phyloP scores from a whole-genome alignment of 2,888 invertebrate species.

The Drosophila subsilvestris region DNA sequence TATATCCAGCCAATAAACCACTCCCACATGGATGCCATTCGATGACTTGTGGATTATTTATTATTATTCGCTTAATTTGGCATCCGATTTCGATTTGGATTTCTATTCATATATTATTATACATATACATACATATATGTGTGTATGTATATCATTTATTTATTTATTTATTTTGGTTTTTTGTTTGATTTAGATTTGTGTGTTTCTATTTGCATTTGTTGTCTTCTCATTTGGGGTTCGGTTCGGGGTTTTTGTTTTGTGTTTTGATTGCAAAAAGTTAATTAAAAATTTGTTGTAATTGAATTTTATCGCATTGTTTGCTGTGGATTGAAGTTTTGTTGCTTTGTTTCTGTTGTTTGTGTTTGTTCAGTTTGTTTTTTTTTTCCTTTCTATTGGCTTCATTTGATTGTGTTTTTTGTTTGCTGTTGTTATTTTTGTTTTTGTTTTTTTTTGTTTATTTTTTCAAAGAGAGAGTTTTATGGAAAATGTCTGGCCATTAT shows the following conservation, averaged over 20 bases:
- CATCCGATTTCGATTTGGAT: not conserved
- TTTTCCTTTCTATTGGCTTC: not conserved
- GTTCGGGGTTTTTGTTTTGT: constrained; percentile 7
- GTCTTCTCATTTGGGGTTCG: constrained; percentile 21
- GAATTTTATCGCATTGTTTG: constrained; percentile 55
- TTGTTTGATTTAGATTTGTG: not conserved
- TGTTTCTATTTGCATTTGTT: not conserved
- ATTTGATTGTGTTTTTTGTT: constrained; percentile 6
- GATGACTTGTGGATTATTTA: not conserved
- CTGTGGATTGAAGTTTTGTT: constrained; percentile 19
- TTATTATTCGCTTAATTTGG: constrained; percentile 12
- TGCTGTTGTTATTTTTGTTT: not conserved
- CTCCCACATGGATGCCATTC: not conserved
- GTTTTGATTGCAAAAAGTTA: constrained; percentile 68
- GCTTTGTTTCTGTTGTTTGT: constrained; percentile 23
- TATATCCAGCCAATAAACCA: too few species aligned
- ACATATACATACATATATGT: not conserved
- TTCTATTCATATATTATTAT: not conserved
- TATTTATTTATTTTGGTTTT: not conserved
- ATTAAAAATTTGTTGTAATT: constrained; percentile 73
- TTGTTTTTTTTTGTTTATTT: not conserved
- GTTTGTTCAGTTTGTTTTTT: constrained; percentile 3
- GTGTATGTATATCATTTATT: too few species aligned
- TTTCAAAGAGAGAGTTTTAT: not conserved
- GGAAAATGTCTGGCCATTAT: constrained; percentile 40